Conservation (phyloP, 2,888 invertebrate species). For the Drosophila anomalata region DNA sequence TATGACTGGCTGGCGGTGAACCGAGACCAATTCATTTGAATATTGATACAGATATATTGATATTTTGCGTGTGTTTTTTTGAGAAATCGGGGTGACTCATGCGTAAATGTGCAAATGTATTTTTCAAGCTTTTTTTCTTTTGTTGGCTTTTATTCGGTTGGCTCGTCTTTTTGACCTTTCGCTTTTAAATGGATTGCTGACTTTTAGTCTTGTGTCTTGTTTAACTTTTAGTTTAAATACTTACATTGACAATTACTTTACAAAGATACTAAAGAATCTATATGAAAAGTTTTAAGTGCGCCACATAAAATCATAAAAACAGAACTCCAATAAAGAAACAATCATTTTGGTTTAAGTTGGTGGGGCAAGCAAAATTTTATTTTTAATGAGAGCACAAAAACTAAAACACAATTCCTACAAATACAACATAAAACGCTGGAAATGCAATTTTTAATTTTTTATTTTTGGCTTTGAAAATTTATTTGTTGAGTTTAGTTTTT, state of each 20-base stretch:
- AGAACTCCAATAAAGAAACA: constrained; percentile 18
- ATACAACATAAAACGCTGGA: constrained; percentile 68
- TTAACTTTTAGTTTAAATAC: constrained; percentile 53
- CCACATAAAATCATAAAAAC: constrained; percentile 37
- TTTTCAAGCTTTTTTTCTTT: constrained; percentile 81
- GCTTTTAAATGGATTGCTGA: constrained; percentile 51
- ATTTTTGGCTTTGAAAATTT: not conserved
- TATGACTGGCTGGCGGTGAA: constrained; percentile 36
- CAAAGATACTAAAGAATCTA: constrained; percentile 60
- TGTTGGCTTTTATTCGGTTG: constrained; percentile 37
- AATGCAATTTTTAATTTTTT: constrained; percentile 52
- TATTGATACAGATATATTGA: constrained; percentile 18
- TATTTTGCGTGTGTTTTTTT: constrained; percentile 54
- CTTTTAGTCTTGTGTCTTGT: constrained; percentile 44
- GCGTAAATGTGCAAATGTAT: constrained; percentile 84
- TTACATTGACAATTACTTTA: constrained; percentile 77
- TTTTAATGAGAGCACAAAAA: constrained; percentile 49
- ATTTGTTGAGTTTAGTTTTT: constrained; percentile 20
- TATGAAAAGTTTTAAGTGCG: constrained; percentile 52
- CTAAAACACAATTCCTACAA: constrained; percentile 66
- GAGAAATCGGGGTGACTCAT: constrained; percentile 83
- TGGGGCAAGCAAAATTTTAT: constrained; percentile 60
- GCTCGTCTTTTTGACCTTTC: constrained; percentile 42
- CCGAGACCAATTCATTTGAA: constrained; percentile 31
- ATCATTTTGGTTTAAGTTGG: constrained; percentile 42